Conservation (phyloP, 2,797 vertebrate species). For the Acridotheres tristis region DNA sequence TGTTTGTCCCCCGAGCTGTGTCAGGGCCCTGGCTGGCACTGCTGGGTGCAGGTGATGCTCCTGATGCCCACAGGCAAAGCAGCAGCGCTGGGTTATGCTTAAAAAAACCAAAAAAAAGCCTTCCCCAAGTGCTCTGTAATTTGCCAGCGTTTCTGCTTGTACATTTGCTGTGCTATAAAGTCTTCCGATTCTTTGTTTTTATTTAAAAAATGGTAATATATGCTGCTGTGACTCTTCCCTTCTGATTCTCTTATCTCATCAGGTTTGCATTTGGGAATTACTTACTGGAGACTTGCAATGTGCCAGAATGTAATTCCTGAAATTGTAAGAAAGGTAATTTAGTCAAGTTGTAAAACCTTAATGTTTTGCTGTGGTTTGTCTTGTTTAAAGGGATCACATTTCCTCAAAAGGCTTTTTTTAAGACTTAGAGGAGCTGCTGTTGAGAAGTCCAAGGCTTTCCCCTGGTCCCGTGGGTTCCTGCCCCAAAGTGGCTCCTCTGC, state of each 20-base stretch:
- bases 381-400: neutral
- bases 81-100: neutral
- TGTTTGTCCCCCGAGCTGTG: rapidly evolving
- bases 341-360: neutral
- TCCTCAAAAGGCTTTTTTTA: neutral
- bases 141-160: neutral
- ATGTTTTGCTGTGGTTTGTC: neutral
- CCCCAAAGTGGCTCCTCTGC: neutral
- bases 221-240: neutral
- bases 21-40: neutral
- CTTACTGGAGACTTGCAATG: conserved; percentile 72
- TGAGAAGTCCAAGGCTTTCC: neutral
- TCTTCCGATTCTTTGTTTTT: neutral
- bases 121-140: neutral
- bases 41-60: neutral
- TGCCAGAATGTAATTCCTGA: conserved; percentile 78
- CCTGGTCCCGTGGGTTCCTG: no score
- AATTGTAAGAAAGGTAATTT: conserved; percentile 75
- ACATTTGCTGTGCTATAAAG: neutral
- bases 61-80: neutral
- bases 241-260: neutral
- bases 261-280: conserved; percentile 70
- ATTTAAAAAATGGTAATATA: neutral
- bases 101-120: neutral
- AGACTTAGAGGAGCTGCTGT: neutral